phyloP scores from a whole-genome alignment of 2,888 invertebrate species.

The Drosophila picticornis region DNA sequence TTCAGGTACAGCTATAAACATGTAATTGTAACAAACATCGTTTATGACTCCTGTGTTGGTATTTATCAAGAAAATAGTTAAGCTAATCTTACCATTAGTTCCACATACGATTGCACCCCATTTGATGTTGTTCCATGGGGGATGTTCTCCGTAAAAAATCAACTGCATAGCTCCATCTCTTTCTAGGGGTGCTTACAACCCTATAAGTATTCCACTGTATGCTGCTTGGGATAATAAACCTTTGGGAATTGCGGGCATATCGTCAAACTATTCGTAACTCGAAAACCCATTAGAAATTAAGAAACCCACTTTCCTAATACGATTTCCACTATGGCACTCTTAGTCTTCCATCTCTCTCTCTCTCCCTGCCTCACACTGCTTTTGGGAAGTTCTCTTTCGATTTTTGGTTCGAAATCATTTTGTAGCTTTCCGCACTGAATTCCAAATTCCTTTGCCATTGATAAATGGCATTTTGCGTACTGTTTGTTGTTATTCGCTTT shows the following conservation, averaged over 20 bases:
- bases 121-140: conserved; percentile 23
- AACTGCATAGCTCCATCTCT: conserved; percentile 14
- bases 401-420: conserved; percentile 36
- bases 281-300: conserved; percentile 12
- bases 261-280: not conserved
- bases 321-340: conserved; percentile 12
- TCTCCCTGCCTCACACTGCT: conserved; percentile 1
- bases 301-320: conserved; percentile 2
- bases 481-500: conserved; percentile 60
- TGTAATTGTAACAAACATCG: not conserved
- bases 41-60: not conserved
- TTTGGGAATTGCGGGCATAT: not conserved
- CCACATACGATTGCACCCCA: conserved; percentile 4
- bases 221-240: not conserved
- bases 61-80: not conserved
- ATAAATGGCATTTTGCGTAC: conserved; percentile 71
- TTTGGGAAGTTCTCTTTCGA: not conserved
- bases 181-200: conserved; percentile 2
- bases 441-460: conserved; percentile 71
- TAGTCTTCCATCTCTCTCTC: conserved; percentile 8
- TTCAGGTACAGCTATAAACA: not conserved
- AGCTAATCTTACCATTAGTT: not conserved
- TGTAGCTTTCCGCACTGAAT: conserved; percentile 64
- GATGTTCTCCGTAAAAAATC: conserved; percentile 24
- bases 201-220: not conserved